Percentiles rank a stretch among this genome's conserved stretches.
Conservation (phyloP, 2,888 invertebrate species). For the Eupithecia abbreviata region DNA sequence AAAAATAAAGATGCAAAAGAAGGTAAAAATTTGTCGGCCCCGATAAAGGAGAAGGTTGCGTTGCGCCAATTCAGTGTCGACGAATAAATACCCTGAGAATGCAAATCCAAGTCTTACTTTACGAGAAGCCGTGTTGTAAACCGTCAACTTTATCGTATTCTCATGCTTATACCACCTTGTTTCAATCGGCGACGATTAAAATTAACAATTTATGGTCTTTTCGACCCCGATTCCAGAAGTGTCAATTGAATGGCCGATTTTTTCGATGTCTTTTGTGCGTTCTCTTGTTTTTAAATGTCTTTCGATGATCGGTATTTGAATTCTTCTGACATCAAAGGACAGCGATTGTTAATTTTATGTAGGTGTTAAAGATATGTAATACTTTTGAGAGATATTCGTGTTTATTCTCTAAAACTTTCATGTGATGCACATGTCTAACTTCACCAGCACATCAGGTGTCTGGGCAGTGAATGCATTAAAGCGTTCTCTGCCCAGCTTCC, state of each 20-base stretch:
- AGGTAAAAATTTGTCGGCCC: not conserved
- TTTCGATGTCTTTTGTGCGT: constrained; percentile 16
- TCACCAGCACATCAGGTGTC: too few relatives aligned
- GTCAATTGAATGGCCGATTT: constrained; percentile 46
- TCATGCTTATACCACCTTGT: constrained; percentile 69
- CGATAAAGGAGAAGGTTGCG: not conserved
- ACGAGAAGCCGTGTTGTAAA: constrained; percentile 73
- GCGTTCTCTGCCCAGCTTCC: not conserved
- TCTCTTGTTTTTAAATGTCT: constrained; percentile 5
- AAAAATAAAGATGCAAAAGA: not conserved
- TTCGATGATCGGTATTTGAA: constrained; percentile 1
- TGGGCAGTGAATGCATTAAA: not conserved
- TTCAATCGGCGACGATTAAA: constrained; percentile 79
- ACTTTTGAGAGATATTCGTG: not conserved
- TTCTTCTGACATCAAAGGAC: not conserved
- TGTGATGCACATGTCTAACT: too few relatives aligned
- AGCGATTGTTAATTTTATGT: not conserved
- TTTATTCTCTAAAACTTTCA: not conserved
- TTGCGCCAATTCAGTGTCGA: constrained; percentile 6
- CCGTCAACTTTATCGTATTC: constrained; percentile 71
- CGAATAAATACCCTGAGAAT: constrained; percentile 42
- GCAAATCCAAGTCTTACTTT: constrained; percentile 72
- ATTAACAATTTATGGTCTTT: constrained; percentile 75
- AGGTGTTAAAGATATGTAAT: not conserved
- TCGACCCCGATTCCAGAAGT: constrained; percentile 66